Evolutionary conservation across 2,113 vertebrate species (phyloP).

Genomic region (Siphamia tubifer): DNA sequence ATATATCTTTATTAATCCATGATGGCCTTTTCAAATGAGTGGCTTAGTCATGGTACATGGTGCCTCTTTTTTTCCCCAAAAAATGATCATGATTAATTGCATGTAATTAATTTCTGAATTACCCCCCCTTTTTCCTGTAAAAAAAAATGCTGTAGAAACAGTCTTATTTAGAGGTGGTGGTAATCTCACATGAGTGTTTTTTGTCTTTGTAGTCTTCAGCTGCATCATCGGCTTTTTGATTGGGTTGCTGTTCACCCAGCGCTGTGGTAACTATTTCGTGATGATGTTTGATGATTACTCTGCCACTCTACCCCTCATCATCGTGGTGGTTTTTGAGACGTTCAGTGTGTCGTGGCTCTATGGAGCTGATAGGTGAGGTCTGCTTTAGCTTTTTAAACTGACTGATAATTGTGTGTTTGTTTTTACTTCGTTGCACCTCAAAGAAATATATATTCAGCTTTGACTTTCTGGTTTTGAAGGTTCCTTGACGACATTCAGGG

Average conservation of each 20-base stretch:
- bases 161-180: neutral
- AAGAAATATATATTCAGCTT: neutral
- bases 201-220: constrained; percentile 68
- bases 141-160: no score
- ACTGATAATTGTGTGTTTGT: no score
- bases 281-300: constrained; percentile 86
- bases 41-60: no score
- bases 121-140: no score
- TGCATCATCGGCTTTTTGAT: constrained; percentile 78
- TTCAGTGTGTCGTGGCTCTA: constrained; percentile 85
- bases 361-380: constrained; percentile 83
- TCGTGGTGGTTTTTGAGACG: constrained; percentile 82
- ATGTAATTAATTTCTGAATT: no score
- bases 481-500: constrained; percentile 80
- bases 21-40: no score
- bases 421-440: no score
- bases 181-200: neutral
- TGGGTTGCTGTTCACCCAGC: constrained; percentile 81
- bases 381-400: neutral
- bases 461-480: constrained; percentile 54
- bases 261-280: constrained; percentile 86
- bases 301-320: constrained; percentile 80
- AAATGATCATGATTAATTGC: no score
- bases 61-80: no score
- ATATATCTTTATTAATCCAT: no score